Base-by-base conservation (phyloP, 2,888 invertebrate species). In the Apamea monoglypha region DNA sequence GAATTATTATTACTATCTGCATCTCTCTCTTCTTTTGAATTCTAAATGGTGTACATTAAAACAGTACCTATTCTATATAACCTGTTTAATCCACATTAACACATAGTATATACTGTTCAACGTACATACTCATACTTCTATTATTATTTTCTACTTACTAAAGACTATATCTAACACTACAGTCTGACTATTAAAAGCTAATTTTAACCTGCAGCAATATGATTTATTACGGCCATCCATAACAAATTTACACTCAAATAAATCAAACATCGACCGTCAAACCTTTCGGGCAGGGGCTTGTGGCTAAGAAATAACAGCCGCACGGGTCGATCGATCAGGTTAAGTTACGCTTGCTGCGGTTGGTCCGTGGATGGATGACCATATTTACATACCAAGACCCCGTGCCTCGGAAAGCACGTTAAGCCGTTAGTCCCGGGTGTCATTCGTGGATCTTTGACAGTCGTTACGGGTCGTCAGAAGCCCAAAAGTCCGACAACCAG, bases 221-320 rank as follows among this genome's bases (percentile, higher is more conserved):
- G 32, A 78, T 69, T 78, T 63, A 63, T 10, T 47, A 64, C 32
- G 10, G 36, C 25, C 81, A 74, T 74, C 29, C 5, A 59, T 81
- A 40, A 59, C 36, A 32, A 53, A 72, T 61, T 78, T 59, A 67
- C 56, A n/a, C 7, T 56, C 2, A 21, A 36, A 50, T 29, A 36
- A 56, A 40, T 59, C 47, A 59, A 56, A 66, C 18, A 50, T 40
- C n/a, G 21, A 12, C 16, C 40, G 12, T 59, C 40, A 74, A 74
- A 61, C n/a, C n/a, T 0, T 7, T 7, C 6, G 40, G 7, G 40
- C 40, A 40, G 40, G 40, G 40, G 40, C 40, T 40, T 40, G 40
- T 40, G 40, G 40, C 7, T 40, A 40, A 40, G 40, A 40, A 40
- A 40, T 7, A 40, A 40, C 40, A 40, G 40, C 40, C 40, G 40